Base-by-base conservation (phyloP, 2,888 invertebrate species). In the Cyclophora punctaria region DNA sequence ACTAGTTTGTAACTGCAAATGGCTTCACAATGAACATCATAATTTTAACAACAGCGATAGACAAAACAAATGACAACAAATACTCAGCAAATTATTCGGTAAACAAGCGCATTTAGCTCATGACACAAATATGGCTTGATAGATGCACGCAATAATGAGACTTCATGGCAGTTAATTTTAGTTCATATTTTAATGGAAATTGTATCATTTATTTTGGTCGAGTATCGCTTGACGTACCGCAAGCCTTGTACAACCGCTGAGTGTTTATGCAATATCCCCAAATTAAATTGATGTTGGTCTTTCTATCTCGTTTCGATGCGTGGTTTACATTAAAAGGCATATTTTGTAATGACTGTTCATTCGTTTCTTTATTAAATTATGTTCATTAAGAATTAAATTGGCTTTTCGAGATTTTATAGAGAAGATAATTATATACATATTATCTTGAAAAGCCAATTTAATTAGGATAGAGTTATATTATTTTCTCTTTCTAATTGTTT, bases 281-380 rank as follows among this genome's bases (percentile, higher is more conserved):
- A 62, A 61, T 59, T 62, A 62, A 64, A 59, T 57, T 55, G 56
- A 48, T 54, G 60, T 53, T 51, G 56, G 48, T 59, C 52, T 47
- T 33, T 34, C 47, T 50, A 46, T 50, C 56, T 55, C 48, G 55
- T 51, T 48, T 55, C 48, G 55, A 52, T 48, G 49, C 53, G 20
- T 44, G 47, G n/a, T 50, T 43, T 41, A 46, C 40, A 7, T 48
- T 40, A 48, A 45, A 41, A 20, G 20, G 20, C 20, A 1, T 20
- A 20, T 20, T 20, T 20, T 20, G 2, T 20, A 20, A 20, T 20
- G 20, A 20, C 20, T 20, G 20, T 20, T 20, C 20, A 20, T 20
- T 20, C 20, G 20, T 20, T 20, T 20, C 20, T 20, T 20, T 20
- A 20, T 20, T 20, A 20, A 20, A 20, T 20, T 20, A 20, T 20